Percentiles rank a stretch among this genome's conserved stretches.
These are phyloP conservation scores for Trachelus troglodyta DNA, from an alignment of 2,888 invertebrate species.

Conservation along the genomic window DNA sequence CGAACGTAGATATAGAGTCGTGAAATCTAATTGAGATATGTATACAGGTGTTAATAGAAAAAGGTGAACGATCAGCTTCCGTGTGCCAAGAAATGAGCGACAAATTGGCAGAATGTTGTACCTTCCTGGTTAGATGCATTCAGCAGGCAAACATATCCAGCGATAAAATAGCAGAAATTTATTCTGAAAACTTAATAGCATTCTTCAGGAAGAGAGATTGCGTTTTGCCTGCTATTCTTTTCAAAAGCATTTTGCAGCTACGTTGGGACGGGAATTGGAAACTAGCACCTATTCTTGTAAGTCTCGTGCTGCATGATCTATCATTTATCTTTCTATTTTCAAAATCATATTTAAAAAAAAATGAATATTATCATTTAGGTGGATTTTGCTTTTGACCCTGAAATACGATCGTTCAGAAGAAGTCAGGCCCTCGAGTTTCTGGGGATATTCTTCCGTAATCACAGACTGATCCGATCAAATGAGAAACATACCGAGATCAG, in stretches of 20 bases:
- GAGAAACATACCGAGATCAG: constrained; percentile 59
- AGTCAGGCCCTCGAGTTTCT: constrained; percentile 77
- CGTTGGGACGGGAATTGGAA: constrained; percentile 76
- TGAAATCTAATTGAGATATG: not conserved
- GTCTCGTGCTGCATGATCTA: constrained; percentile 15
- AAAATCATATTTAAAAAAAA: not conserved
- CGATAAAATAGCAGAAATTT: constrained; percentile 67
- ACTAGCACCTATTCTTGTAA: constrained; percentile 70
- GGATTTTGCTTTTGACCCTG: constrained; percentile 72
- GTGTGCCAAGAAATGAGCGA: constrained; percentile 76
- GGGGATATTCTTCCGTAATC: constrained; percentile 73
- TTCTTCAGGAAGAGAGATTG: constrained; percentile 76
- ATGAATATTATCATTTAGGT: constrained; percentile 35
- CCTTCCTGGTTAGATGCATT: constrained; percentile 74
- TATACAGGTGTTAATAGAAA: constrained; percentile 70
- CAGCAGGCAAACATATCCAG: constrained; percentile 64
- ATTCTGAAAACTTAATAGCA: constrained; percentile 69
- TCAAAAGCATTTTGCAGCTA: constrained; percentile 74
- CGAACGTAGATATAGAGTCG: not conserved
- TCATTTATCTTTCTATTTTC: not conserved
- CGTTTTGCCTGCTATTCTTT: constrained; percentile 74
- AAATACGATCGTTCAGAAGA: constrained; percentile 74
- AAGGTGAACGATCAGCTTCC: constrained; percentile 74
- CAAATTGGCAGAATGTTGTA: constrained; percentile 73
- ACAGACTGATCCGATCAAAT: constrained; percentile 68